Percentiles rank a stretch among this genome's conserved stretches.
Evolutionary conservation across 2,113 vertebrate species (phyloP).

Genomic region (Symphodus melops): DNA sequence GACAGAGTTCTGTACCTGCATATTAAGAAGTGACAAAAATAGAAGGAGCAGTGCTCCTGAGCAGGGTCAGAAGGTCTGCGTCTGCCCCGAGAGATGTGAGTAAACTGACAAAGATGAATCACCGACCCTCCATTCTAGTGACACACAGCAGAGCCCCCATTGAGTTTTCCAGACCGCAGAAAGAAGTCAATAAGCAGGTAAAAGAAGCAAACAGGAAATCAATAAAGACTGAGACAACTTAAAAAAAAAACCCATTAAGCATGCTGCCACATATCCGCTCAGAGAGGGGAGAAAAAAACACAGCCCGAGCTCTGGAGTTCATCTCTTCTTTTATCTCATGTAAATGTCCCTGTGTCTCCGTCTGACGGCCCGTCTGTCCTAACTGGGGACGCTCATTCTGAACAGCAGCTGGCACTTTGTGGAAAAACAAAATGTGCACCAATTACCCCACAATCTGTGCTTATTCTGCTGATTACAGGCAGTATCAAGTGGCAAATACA

Average conservation of each 20-base stretch:
- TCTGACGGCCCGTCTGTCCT: slow-evolving; percentile 35
- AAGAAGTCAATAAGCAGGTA: slow-evolving; percentile 31
- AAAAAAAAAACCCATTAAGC: not conserved
- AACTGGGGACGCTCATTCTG: slow-evolving; percentile 25
- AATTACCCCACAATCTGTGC: slow-evolving; percentile 52
- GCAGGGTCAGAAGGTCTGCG: slow-evolving; percentile 1
- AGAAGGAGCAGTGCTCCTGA: not conserved
- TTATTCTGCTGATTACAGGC: slow-evolving; percentile 36
- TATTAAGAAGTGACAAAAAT: not conserved
- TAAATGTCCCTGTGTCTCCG: slow-evolving; percentile 50
- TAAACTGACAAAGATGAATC: slow-evolving; percentile 18
- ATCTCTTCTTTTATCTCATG: slow-evolving; percentile 61
- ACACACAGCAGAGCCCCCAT: slow-evolving; percentile 1
- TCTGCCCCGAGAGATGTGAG: not conserved
- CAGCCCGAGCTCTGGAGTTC: slow-evolving; percentile 53
- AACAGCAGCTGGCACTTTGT: slow-evolving; percentile 51
- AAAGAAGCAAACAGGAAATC: slow-evolving; percentile 23
- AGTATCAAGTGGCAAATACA: slow-evolving; percentile 42
- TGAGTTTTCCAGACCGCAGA: slow-evolving; percentile 13
- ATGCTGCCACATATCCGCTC: slow-evolving; percentile 5
- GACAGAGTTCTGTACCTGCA: not conserved
- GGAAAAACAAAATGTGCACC: slow-evolving; percentile 33
- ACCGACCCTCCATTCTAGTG: slow-evolving; percentile 4
- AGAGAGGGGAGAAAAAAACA: slow-evolving; percentile 10
- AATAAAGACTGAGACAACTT: slow-evolving; percentile 11